Evolutionary conservation across 2,888 invertebrate species (phyloP), one percentile per base, ranked within the genome.

Genomic region (Neoitamus cyanurus): DNA sequence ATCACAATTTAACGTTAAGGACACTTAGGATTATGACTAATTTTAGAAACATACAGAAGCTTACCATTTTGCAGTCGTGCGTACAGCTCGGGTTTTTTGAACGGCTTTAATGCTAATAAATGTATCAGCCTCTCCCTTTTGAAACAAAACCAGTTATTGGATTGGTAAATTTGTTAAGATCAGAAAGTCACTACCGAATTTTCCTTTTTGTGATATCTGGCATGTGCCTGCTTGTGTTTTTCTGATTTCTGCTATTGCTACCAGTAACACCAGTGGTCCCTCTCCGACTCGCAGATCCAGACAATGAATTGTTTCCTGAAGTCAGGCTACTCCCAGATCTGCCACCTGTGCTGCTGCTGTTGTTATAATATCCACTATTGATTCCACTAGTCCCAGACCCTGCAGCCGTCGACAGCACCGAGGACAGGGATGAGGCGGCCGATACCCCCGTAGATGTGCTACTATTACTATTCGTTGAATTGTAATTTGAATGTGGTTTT

Each of bases 61-160:
- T 92, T 92, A 97, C 97, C 97, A 93, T 94, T 95, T 88, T 92
- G 94, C 88, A 98, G 93, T 89, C 97, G 95, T 88, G 95, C 93
- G 90, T 94, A 95, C 86, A 98, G 92, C 92, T 98, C 98, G 85
- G 96, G 96, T 93, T 97, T 98, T 92, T 98, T 98, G 92, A 95
- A 97, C 87, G 98, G 96, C 92, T 96, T 95, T 92, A 98, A 92
- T 88, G 98, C 98, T 92, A 98, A 93, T 91, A 98, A 93, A 92
- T 98, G 98, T 91, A 98, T 96, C 90, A 98, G 94, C 92, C 98
- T 95, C 93, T 98, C 98, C 92, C 97, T 84, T n/a, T 58, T 48
- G 25, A 11, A 75, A 73, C 11, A 77, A 69, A 69, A 77, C 28
- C 36, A 70, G 37, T 25, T 15, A 78, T 70, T 85, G 73, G 13